Conservation (phyloP, 2,888 invertebrate genomes). For the Cacoxenus indagator region DNA sequence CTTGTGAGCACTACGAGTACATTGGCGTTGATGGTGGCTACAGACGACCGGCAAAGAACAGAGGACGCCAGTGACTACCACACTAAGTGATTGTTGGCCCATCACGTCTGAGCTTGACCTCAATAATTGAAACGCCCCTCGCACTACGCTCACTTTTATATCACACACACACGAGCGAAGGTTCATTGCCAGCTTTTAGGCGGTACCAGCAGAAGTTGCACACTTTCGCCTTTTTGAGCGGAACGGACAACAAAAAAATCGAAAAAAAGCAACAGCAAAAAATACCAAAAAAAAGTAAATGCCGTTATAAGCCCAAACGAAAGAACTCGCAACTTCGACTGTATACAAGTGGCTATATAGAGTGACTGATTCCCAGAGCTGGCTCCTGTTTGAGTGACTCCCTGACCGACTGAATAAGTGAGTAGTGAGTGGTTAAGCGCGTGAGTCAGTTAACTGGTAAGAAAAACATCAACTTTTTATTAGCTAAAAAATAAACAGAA, state of each 20-base stretch:
- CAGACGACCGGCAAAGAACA: neutral
- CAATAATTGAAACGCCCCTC: conserved; percentile 16
- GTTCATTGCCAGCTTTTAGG: conserved; percentile 41
- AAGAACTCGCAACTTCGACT: neutral
- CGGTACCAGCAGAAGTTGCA: conserved; percentile 32
- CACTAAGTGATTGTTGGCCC: neutral
- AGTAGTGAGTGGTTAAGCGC: neutral
- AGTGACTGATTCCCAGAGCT: neutral
- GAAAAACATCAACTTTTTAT: conserved; percentile 56
- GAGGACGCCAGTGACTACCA: neutral
- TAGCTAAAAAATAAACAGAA: conserved; percentile 51
- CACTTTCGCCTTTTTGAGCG: conserved; percentile 31
- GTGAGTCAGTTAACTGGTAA: conserved; percentile 10
- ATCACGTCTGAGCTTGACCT: neutral
- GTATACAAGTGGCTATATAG: neutral
- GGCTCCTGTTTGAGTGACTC: neutral
- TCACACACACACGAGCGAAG: conserved; percentile 20
- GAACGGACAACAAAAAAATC: conserved; percentile 4
- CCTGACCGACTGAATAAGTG: neutral
- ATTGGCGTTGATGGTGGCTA: neutral
- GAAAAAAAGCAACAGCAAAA: neutral
- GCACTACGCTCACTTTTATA: conserved; percentile 11
- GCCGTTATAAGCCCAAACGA: neutral
- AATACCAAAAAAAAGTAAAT: neutral
- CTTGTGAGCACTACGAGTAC: neutral